Base-by-base conservation (phyloP, 2,113 vertebrate genomes). In the Carollia perspicillata region DNA sequence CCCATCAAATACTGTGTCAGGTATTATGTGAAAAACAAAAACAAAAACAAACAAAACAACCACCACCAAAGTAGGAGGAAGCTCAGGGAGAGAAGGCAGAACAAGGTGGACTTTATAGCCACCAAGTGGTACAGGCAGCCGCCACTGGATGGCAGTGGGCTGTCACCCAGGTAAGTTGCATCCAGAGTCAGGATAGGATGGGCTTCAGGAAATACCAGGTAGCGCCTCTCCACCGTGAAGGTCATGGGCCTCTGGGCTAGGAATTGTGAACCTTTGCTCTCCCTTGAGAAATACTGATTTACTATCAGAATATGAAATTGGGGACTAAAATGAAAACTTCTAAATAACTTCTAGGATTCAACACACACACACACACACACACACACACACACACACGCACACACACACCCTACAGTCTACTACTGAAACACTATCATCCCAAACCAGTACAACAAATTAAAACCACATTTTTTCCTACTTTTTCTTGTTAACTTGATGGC, bases 391-490 rank as follows among this genome's bases (percentile, higher is more conserved):
- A 6, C 13, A 3, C 4, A 55, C 55, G 7, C 53, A 47, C 79
- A 71, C 26, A n/a, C n/a, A n/a, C n/a, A 35, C 30, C 90, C 79
- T 65, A 89, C 84, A 87, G 42, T 97, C 97, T 96, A 96, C 84
- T 97, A 93, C 1, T 92, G 85, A 97, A 90, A 84, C 58, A 75
- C 58, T 95, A 98, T 97, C 97, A 98, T 96, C 93, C 95, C 66
- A 12, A 98, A 95, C 89, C 63, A 97, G 93, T 5, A 98, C 97
- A 97, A 90, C 75, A 98, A 98, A 98, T 14, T 94, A 92, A 96
- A 98, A 98, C 75, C 97, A 98, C 69, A 97, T 95, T 98, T 93
- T 95, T 96, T 90, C 68, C 93, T 96, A 93, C 90, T 98, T 98
- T 98, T 97, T 90, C 97, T 97, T 96, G 77, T 97, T 97, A 95